Evolutionary conservation across 2,888 invertebrate species (phyloP).

Genomic region (Drosophila mimetica): DNA sequence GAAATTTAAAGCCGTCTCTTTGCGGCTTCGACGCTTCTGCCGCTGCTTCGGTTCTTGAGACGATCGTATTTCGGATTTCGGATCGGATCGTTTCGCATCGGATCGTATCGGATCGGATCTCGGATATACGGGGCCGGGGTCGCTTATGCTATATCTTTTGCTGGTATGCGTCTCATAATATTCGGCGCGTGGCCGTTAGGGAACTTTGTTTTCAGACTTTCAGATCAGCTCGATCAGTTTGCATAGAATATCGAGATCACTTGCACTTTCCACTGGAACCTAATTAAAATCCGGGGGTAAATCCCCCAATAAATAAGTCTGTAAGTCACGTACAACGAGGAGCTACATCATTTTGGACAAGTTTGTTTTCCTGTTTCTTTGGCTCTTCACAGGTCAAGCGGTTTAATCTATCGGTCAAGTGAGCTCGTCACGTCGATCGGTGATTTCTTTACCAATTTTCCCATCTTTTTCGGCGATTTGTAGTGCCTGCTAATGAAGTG

Average conservation of each 20-base stretch:
- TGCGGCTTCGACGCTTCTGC: conserved; percentile 26
- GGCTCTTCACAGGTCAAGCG: conserved; percentile 60
- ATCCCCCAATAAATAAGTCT: conserved; percentile 4
- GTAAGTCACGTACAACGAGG: conserved; percentile 58
- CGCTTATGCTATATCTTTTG: conserved; percentile 25
- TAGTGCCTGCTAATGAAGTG: conserved; percentile 23
- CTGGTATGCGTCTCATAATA: conserved; percentile 28
- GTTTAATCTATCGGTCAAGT: conserved; percentile 67
- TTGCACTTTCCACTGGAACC: conserved; percentile 34
- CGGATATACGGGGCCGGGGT: conserved; percentile 41
- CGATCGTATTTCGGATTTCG: conserved; percentile 33
- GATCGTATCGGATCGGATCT: conserved; percentile 17
- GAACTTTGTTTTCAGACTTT: conserved; percentile 10
- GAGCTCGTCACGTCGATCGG: conserved; percentile 48
- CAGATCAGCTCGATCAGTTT: background rate
- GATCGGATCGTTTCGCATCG: conserved; percentile 5
- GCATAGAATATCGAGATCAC: conserved; percentile 34
- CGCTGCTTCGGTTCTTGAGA: conserved; percentile 22
- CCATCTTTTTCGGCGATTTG: conserved; percentile 12
- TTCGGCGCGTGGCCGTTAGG: conserved; percentile 59
- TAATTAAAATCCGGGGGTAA: conserved; percentile 10
- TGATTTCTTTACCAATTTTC: conserved; percentile 28
- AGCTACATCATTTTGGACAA: conserved; percentile 33
- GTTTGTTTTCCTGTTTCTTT: conserved; percentile 5
- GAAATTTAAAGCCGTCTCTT: conserved; percentile 77